Percentiles rank a stretch among this genome's conserved stretches.
phyloP scores from a whole-genome alignment of 2,888 invertebrate genomes.

The Microplitis deprimator region DNA sequence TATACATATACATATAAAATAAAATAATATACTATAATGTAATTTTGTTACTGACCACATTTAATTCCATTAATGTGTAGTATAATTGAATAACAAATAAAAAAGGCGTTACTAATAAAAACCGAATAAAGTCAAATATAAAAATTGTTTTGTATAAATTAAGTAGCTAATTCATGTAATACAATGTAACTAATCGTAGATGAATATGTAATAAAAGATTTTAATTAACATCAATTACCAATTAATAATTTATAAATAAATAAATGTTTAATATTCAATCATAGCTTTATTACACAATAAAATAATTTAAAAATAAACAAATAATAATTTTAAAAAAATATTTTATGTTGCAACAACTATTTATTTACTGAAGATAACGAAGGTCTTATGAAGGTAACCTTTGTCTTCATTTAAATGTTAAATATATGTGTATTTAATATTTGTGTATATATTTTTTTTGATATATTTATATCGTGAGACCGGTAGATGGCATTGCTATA shows the following conservation, averaged over 20 bases:
- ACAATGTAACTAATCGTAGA: conserved; percentile 58
- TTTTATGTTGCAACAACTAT: no score
- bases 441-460: not conserved
- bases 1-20: no score
- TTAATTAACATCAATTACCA: conserved; percentile 47
- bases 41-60: conserved; percentile 24
- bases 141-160: conserved; percentile 49
- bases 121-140: conserved; percentile 8
- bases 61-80: not conserved
- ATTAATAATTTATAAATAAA: conserved; percentile 26
- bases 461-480: not conserved
- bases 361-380: no score
- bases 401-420: no score
- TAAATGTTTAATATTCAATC: not conserved
- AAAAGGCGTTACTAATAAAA: conserved; percentile 19
- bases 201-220: conserved; percentile 64
- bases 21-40: not conserved
- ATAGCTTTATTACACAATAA: not conserved
- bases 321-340: no score
- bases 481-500: conserved; percentile 23
- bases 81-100: conserved; percentile 30
- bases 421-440: not conserved
- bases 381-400: no score
- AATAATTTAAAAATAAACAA: not conserved
- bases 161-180: conserved; percentile 54